Percentiles rank a stretch among this genome's conserved stretches.
Conservation (phyloP, 1,140 invertebrate genomes). For the Bilobella aurantiaca region DNA sequence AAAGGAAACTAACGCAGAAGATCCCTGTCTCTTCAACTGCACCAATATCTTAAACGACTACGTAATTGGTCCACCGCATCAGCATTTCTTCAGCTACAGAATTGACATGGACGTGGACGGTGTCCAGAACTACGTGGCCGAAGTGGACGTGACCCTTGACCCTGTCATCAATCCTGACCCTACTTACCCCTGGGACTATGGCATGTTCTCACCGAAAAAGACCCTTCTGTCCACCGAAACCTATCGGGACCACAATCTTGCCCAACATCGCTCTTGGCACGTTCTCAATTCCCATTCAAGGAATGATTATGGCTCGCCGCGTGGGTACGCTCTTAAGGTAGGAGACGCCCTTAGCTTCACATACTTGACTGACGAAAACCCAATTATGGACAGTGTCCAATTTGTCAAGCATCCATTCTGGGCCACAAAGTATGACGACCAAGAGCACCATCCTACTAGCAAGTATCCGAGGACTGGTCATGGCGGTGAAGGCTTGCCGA, state of each 20-base stretch:
- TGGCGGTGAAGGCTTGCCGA: neutral
- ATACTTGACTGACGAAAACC: no score
- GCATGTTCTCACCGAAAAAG: neutral
- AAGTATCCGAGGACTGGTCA: neutral
- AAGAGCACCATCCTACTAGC: neutral
- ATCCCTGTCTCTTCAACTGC: neutral
- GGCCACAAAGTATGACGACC: neutral
- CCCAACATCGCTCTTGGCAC: neutral
- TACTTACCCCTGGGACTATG: neutral
- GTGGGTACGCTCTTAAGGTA: neutral
- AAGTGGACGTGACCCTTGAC: neutral
- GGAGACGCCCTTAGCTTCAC: neutral
- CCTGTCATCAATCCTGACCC: neutral
- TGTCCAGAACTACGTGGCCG: neutral
- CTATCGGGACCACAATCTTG: neutral
- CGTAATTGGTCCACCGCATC: neutral
- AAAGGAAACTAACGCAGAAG: neutral
- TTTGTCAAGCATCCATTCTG: constrained; percentile 4
- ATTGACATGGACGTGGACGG: constrained; percentile 8
- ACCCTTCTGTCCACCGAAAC: neutral
- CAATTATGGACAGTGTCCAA: neutral
- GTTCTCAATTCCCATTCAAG: neutral
- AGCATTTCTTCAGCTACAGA: constrained; percentile 6
- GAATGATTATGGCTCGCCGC: neutral
- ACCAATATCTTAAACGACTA: neutral